phyloP scores from a whole-genome alignment of 2,888 invertebrate genomes.

The Cotesia congregata region DNA sequence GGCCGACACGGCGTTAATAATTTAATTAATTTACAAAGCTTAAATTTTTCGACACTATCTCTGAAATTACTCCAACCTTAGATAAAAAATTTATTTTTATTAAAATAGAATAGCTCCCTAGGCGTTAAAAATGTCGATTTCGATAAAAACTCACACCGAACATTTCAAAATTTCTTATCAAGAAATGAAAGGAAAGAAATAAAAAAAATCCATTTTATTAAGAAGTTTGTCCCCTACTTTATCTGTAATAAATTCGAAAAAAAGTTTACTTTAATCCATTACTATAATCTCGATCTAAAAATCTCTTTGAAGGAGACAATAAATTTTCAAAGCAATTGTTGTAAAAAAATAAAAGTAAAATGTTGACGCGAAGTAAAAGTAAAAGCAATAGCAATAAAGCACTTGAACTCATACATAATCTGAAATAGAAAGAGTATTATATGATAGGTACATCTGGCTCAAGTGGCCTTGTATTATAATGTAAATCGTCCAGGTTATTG shows the following conservation, averaged over 20 bases:
- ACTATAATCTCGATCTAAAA: neutral
- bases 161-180: too few relatives aligned
- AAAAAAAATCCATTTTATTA: too few relatives aligned
- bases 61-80: too few relatives aligned
- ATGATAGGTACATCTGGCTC: conserved; percentile 47
- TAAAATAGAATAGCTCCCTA: too few relatives aligned
- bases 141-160: too few relatives aligned
- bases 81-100: too few relatives aligned
- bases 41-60: too few relatives aligned
- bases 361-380: neutral
- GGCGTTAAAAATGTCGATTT: too few relatives aligned
- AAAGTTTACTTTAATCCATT: neutral
- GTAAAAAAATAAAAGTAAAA: neutral
- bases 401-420: conserved; percentile 42
- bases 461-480: conserved; percentile 59
- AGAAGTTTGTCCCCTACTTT: neutral
- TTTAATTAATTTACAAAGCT: too few relatives aligned
- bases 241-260: neutral
- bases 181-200: too few relatives aligned
- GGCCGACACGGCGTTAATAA: too few relatives aligned
- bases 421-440: conserved; percentile 37
- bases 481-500: conserved; percentile 61
- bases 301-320: neutral
- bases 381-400: conserved; percentile 14
- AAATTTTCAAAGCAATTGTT: neutral